Base-by-base conservation (phyloP, 2,888 invertebrate genomes). In the Eustalomyia histrio region DNA sequence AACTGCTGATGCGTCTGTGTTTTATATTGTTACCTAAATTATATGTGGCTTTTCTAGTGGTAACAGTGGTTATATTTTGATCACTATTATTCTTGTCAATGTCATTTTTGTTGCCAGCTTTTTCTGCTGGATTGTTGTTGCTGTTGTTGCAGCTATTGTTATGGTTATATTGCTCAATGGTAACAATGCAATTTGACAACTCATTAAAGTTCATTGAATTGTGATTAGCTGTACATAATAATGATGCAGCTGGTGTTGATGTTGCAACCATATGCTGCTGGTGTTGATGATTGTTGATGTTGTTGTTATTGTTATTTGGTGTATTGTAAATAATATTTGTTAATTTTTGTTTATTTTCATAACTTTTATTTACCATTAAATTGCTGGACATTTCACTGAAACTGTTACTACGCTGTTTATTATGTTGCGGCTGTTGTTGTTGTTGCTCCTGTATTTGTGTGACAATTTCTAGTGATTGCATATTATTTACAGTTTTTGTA, bases 151-250 rank as follows among this genome's bases (percentile, higher is more conserved):
- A 69, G 69, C 76, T 82, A 68, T 63, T 29, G 29, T 29, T 29
- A 29, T 29, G 29, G 29, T 7, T 84, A 82, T 78, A 74, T 71
- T 87, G 88, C 84, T 90, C 90, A 85, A 90, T 90, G 86, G 89
- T 90, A 84, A 90, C 90, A 85, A 91, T 90, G 87, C 91, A 91
- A 88, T 90, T 90, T 85, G 91, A 89, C 88, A 91, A 87, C 87
- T 91, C 91, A 88, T 91, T 90, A 89, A 91, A 91, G 88, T 91
- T 90, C 89, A 91, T 91, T 86, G 90, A 88, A 87, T 90, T 91
- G 87, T 86, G 88, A 86, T 87, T 86, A 84, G 69, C 76, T 74
- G 75, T 47, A 68, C 63, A 73, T 82, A 79, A 61, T 75, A 79
- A 63, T 81, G 76, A 71, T 53, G 60, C 47, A 39, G 65, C 52